Evolutionary conservation across 2,888 invertebrate species (phyloP).

Genomic region (Perizoma flavofasciatum): DNA sequence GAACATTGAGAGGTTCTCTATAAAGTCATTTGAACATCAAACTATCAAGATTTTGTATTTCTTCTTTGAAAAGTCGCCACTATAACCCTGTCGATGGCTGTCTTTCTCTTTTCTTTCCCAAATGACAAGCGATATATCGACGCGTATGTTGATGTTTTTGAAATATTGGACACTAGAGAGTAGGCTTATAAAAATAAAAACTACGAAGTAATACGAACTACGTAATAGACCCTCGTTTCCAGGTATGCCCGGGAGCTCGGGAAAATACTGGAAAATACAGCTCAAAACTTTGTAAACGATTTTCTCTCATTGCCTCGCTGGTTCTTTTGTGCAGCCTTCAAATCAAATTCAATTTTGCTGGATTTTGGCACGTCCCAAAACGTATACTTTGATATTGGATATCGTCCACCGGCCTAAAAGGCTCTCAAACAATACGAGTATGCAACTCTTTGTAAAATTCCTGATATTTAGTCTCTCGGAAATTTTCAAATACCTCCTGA

Average conservation of each 20-base stretch:
- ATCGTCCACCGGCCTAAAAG: not conserved
- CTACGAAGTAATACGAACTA: not conserved
- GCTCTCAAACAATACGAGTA: not conserved
- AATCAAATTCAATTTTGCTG: constrained; percentile 7
- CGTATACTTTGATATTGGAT: constrained; percentile 7
- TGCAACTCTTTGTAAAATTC: constrained; percentile 1
- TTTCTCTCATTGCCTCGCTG: not conserved
- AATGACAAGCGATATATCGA: too few relatives aligned
- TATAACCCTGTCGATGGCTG: too few relatives aligned
- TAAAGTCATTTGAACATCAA: not conserved
- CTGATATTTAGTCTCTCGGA: constrained; percentile 4
- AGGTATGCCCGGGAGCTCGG: not conserved
- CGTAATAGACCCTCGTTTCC: not conserved
- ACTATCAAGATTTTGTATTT: not conserved
- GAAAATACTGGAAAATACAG: not conserved
- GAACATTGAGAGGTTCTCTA: too few relatives aligned
- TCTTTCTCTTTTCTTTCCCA: too few relatives aligned
- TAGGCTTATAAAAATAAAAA: not conserved
- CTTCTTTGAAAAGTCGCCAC: too few relatives aligned
- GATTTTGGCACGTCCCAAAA: constrained; percentile 1
- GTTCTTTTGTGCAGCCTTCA: constrained; percentile 7
- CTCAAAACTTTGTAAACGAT: not conserved
- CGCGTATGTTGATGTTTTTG: too few relatives aligned
- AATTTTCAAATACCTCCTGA: not conserved
- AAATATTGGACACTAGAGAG: not conserved